Percentiles rank a stretch among this genome's conserved stretches.
These are phyloP conservation scores for Ellobius talpinus DNA, from an alignment of 2,113 vertebrate genomes.

Conservation along the genomic window DNA sequence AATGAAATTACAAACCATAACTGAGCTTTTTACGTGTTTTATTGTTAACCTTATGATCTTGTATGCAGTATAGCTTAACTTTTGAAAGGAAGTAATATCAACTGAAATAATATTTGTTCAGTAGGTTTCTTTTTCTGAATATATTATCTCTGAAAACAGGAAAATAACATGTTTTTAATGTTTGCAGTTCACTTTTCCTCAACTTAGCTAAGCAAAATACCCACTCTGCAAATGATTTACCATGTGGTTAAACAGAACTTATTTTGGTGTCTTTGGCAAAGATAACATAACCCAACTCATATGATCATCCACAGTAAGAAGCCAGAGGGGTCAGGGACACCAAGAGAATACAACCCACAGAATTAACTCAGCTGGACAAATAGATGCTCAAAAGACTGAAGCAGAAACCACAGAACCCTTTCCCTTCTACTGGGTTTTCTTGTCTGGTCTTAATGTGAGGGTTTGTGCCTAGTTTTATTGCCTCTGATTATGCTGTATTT, in stretches of 20 bases:
- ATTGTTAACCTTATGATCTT: neutral
- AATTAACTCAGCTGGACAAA: no score
- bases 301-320: neutral
- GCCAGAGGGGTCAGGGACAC: no score
- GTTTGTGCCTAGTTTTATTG: no score
- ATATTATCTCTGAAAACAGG: neutral
- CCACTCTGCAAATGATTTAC: neutral
- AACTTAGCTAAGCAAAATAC: constrained; percentile 29
- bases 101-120: neutral
- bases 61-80: neutral
- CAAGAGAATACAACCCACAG: no score
- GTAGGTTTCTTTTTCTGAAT: neutral
- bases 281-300: neutral
- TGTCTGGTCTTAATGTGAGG: no score
- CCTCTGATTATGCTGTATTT: no score
- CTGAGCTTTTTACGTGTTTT: neutral
- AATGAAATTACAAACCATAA: neutral
- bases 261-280: constrained; percentile 18
- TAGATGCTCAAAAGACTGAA: no score
- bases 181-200: neutral
- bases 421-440: no score
- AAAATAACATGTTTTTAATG: neutral
- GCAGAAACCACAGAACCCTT: no score
- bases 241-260: constrained; percentile 39
- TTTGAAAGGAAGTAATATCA: neutral